These are phyloP conservation scores for Acronicta leporina DNA, from an alignment of 2,888 invertebrate genomes.

Conservation along the genomic window DNA sequence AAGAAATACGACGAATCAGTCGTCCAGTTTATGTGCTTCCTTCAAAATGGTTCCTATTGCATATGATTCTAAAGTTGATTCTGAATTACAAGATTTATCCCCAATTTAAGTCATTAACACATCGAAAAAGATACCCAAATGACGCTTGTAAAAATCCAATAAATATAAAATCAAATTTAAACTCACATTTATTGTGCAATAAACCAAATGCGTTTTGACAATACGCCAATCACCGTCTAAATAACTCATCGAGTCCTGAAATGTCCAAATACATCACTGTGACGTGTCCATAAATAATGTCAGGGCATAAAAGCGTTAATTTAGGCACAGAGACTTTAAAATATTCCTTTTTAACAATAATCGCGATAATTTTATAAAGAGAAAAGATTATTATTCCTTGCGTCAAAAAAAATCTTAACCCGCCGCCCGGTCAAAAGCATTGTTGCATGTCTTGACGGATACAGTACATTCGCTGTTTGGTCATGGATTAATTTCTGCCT, in stretches of 20 bases:
- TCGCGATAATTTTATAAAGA: slow-evolving; percentile 54
- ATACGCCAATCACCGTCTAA: slow-evolving; percentile 64
- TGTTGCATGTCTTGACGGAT: slow-evolving; percentile 42
- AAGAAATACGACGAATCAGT: background rate
- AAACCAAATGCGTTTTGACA: slow-evolving; percentile 66
- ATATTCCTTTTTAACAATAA: slow-evolving; percentile 49
- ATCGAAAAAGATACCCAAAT: slow-evolving; percentile 34
- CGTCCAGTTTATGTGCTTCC: background rate
- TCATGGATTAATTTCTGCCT: slow-evolving; percentile 53
- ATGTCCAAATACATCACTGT: slow-evolving; percentile 61
- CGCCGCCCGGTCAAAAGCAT: slow-evolving; percentile 16
- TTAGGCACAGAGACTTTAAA: slow-evolving; percentile 31
- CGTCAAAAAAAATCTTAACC: slow-evolving; percentile 7
- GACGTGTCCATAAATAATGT: slow-evolving; percentile 70
- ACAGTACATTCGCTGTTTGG: slow-evolving; percentile 40
- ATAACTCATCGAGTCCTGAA: slow-evolving; percentile 68
- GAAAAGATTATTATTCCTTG: slow-evolving; percentile 31
- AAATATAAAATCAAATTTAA: slow-evolving; percentile 57
- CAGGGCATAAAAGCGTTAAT: slow-evolving; percentile 65
- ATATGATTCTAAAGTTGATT: background rate
- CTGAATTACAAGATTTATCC: slow-evolving; percentile 6
- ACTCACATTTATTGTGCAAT: slow-evolving; percentile 51
- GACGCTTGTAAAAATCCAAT: slow-evolving; percentile 42
- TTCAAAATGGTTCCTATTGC: background rate
- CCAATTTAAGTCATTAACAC: slow-evolving; percentile 24